Conservation (phyloP, 1,140 invertebrate species). For the Caenorhabditis briggsae region DNA sequence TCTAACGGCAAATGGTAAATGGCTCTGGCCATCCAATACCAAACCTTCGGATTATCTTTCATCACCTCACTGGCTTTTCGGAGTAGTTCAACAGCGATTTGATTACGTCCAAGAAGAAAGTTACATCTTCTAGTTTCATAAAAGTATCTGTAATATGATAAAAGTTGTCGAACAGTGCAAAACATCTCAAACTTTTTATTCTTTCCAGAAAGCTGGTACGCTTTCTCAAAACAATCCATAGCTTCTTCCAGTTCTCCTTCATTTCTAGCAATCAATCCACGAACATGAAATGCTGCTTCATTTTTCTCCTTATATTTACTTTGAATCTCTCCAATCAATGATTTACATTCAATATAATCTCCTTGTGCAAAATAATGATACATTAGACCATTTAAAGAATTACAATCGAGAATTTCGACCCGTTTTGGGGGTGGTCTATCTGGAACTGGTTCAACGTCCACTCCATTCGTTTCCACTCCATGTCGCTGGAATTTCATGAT, state of each 20-base stretch:
- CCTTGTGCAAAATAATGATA: constrained; percentile 33
- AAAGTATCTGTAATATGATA: constrained; percentile 20
- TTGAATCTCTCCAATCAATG: constrained; percentile 40
- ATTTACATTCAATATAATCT: constrained; percentile 40
- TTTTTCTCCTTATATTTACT: constrained; percentile 22
- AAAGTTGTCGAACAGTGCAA: background rate
- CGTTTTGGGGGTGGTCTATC: background rate
- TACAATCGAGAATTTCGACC: constrained; percentile 30
- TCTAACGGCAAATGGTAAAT: constrained; percentile 42
- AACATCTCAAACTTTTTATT: background rate
- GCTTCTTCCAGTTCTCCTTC: constrained; percentile 53
- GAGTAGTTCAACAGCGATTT: constrained; percentile 28
- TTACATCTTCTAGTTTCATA: constrained; percentile 27
- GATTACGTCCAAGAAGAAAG: constrained; percentile 35
- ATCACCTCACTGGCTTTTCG: constrained; percentile 29
- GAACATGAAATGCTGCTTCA: constrained; percentile 7
- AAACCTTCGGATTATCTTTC: constrained; percentile 52
- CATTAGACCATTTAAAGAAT: constrained; percentile 9
- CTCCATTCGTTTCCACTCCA: background rate
- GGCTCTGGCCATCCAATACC: constrained; percentile 47
- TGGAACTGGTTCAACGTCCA: background rate
- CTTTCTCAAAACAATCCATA: constrained; percentile 29
- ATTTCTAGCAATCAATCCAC: constrained; percentile 46
- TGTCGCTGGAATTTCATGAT: too few species aligned
- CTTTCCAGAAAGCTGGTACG: constrained; percentile 12